Evolutionary conservation across 2,888 invertebrate genomes (phyloP).

Genomic region (Eristalis pertinax): DNA sequence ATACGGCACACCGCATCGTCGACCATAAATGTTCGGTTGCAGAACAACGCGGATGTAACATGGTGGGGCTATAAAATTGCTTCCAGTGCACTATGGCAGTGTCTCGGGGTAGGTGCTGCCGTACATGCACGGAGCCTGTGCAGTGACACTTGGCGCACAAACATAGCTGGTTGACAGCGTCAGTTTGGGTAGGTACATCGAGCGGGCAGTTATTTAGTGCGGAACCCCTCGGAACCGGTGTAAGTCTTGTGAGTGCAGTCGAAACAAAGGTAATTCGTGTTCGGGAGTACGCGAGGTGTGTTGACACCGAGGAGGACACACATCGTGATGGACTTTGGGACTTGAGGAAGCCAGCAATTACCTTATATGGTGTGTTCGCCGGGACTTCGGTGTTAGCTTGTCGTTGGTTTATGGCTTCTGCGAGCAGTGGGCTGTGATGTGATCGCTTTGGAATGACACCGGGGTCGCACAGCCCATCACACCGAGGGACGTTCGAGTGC

Average conservation of each 20-base stretch:
- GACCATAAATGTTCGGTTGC: constrained; percentile 61
- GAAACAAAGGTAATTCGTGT: background rate
- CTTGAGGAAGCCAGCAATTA: background rate
- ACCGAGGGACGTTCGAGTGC: too few relatives aligned
- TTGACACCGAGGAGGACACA: background rate
- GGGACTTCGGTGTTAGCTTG: background rate
- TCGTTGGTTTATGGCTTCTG: background rate
- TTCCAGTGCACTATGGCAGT: constrained; percentile 9
- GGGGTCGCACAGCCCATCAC: too few relatives aligned
- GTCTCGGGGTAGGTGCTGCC: background rate
- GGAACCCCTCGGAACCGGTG: constrained; percentile 18
- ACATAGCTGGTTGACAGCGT: constrained; percentile 33
- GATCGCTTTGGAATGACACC: background rate
- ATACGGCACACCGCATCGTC: constrained; percentile 62
- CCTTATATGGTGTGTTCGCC: background rate
- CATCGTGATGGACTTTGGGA: background rate
- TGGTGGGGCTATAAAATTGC: constrained; percentile 59
- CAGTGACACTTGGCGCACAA: constrained; percentile 30
- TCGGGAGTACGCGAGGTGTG: background rate
- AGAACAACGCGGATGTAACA: constrained; percentile 68
- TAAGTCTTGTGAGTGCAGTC: constrained; percentile 2
- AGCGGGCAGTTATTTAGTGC: constrained; percentile 36
- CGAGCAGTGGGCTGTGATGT: background rate
- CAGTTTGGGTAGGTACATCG: background rate
- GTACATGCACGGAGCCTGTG: background rate